phyloP scores from a whole-genome alignment of 1,140 invertebrate genomes.

The Drosophila aff. region DNA sequence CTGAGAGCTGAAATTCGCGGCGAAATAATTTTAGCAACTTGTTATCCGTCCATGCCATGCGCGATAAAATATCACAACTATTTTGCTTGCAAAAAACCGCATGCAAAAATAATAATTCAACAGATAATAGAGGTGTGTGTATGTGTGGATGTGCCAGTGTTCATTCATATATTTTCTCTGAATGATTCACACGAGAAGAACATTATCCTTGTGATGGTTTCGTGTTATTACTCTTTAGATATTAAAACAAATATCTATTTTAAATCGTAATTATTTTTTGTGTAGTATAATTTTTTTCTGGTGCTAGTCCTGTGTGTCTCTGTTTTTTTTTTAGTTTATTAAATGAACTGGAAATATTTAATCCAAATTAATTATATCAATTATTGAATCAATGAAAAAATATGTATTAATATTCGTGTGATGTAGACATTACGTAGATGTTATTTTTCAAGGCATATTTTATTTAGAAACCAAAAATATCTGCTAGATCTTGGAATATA shows the following conservation, averaged over 20 bases:
- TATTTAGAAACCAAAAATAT: not conserved
- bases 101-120: slow-evolving; percentile 85
- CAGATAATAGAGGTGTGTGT: slow-evolving; percentile 79
- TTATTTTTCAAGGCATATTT: not conserved
- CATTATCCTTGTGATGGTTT: slow-evolving; percentile 2
- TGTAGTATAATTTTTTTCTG: slow-evolving; percentile 30
- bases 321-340: not conserved
- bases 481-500: not conserved
- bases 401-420: not conserved
- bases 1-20: slow-evolving; percentile 78
- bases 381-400: not conserved
- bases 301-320: not conserved
- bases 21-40: slow-evolving; percentile 83
- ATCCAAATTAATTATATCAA: not conserved
- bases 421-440: too few relatives aligned
- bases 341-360: not conserved
- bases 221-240: not conserved
- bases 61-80: slow-evolving; percentile 85
- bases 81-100: slow-evolving; percentile 85
- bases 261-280: not conserved
- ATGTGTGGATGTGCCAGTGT: slow-evolving; percentile 1
- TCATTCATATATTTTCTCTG: slow-evolving; percentile 20
- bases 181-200: slow-evolving; percentile 4
- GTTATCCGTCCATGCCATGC: slow-evolving; percentile 85
- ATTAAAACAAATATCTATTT: not conserved